Evolutionary conservation across 2,113 vertebrate genomes (phyloP).

Genomic region (Crotalus tigris): DNA sequence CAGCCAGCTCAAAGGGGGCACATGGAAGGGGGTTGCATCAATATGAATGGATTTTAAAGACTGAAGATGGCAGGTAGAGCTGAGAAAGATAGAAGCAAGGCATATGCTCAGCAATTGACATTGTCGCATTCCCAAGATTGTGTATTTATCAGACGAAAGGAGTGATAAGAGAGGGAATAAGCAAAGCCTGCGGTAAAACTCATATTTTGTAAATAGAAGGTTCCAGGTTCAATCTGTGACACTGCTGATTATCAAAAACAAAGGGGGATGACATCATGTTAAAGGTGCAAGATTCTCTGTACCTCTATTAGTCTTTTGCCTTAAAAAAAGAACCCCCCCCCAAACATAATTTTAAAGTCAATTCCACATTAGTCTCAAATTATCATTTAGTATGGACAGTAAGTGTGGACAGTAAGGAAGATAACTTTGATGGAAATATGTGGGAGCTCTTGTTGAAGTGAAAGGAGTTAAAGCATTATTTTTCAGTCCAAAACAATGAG

Average conservation of each 20-base stretch:
- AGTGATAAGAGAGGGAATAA: not conserved
- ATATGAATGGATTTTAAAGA: constrained; percentile 28
- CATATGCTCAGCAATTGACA: not conserved
- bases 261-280: too few relatives aligned
- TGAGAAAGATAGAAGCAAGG: not conserved
- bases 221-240: not conserved
- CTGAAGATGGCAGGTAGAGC: not conserved
- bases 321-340: not conserved
- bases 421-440: not conserved
- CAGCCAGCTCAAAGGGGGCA: constrained; percentile 31
- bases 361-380: not conserved
- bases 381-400: not conserved
- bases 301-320: not conserved
- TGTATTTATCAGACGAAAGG: not conserved
- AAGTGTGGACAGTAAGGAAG: not conserved
- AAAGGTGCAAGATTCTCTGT: not conserved
- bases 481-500: not conserved
- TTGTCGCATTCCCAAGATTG: not conserved
- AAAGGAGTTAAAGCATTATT: not conserved
- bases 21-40: not conserved
- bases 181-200: too few relatives aligned
- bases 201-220: not conserved
- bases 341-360: not conserved
- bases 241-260: not conserved
- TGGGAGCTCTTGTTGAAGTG: not conserved